Conservation (phyloP, 1,140 invertebrate species). For the Drosophila subobscura region DNA sequence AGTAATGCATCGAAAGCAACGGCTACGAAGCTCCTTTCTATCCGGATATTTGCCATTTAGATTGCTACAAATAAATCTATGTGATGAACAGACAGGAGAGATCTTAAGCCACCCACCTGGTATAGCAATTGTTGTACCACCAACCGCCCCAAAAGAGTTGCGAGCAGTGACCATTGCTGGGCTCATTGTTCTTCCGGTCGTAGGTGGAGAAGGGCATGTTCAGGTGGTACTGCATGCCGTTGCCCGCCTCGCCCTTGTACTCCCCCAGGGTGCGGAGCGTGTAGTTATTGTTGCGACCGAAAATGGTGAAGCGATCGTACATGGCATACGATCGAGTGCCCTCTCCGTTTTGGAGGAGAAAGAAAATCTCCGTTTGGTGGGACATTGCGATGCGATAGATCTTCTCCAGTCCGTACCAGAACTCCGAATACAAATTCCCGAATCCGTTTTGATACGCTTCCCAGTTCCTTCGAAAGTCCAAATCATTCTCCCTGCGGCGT, state of each 20-base stretch:
- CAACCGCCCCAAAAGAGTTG: background rate
- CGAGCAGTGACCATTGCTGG: constrained; percentile 1
- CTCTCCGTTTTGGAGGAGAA: background rate
- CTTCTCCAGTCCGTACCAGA: constrained; percentile 12
- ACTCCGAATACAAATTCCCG: background rate
- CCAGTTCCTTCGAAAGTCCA: background rate
- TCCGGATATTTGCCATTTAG: background rate
- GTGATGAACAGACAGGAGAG: no score
- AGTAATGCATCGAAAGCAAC: constrained; percentile 4
- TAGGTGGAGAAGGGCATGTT: constrained; percentile 3
- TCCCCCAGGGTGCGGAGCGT: no score
- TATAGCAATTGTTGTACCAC: constrained; percentile 16
- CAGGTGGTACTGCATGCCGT: background rate
- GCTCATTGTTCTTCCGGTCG: constrained; percentile 6
- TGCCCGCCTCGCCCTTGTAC: no score
- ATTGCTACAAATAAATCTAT: background rate
- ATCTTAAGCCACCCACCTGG: no score
- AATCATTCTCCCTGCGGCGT: background rate
- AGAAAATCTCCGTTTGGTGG: background rate
- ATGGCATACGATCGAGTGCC: background rate
- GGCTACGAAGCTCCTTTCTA: no score
- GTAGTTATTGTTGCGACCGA: no score
- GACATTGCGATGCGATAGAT: background rate
- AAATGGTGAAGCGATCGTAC: constrained; percentile 1
- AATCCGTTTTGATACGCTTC: background rate